Evolutionary conservation across 2,888 invertebrate genomes (phyloP).

Genomic region (Prosopocoilus inquinatus): DNA sequence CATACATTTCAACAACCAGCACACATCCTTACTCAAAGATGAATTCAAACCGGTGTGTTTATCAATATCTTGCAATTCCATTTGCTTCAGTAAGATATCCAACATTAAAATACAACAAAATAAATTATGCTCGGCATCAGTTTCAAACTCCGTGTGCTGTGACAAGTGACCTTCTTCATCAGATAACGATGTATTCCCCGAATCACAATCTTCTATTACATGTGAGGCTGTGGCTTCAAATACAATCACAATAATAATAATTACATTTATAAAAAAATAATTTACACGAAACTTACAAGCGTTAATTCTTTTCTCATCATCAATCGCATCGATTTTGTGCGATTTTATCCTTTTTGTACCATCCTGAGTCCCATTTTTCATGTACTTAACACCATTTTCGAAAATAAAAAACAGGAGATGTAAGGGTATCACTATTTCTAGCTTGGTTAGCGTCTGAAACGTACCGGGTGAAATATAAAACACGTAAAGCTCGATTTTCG

Average conservation of each 20-base stretch:
- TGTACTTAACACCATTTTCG: conserved; percentile 77
- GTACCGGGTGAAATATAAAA: conserved; percentile 18
- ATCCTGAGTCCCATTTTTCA: conserved; percentile 58
- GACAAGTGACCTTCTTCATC: conserved; percentile 65
- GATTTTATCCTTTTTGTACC: conserved; percentile 49
- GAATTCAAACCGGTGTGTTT: conserved; percentile 77
- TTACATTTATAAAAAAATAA: neutral
- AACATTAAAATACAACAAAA: conserved; percentile 96
- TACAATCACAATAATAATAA: conserved; percentile 12
- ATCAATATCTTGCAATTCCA: conserved; percentile 84
- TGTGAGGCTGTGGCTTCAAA: conserved; percentile 52
- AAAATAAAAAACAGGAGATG: conserved; percentile 87
- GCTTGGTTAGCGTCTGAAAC: conserved; percentile 74
- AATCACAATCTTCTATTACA: conserved; percentile 65
- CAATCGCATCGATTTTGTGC: conserved; percentile 41
- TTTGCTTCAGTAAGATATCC: conserved; percentile 92
- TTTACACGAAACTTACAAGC: neutral
- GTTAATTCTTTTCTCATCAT: neutral
- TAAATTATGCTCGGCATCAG: conserved; percentile 74
- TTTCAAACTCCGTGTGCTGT: conserved; percentile 66
- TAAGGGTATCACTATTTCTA: conserved; percentile 88
- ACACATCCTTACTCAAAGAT: conserved; percentile 70
- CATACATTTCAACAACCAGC: conserved; percentile 72
- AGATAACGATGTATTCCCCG: conserved; percentile 65
- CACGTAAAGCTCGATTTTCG: neutral